Conservation (phyloP, 64 coral and sea anemone genomes). For the Stichodactyla mertensii region DNA sequence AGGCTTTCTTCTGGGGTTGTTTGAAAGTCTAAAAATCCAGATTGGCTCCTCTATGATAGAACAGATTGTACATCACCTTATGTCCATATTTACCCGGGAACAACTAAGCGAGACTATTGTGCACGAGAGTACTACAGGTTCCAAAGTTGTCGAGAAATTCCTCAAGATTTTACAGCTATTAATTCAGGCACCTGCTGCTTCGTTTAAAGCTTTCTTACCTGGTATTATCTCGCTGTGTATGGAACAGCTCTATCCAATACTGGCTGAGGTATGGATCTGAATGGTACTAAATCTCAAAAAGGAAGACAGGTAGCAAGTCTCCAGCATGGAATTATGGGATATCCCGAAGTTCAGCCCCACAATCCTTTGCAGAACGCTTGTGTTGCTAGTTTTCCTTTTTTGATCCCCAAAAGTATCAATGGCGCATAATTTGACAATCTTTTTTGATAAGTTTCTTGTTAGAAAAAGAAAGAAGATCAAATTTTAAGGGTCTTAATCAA, state of each 20-base stretch:
- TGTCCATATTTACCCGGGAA: slow-evolving; percentile 74
- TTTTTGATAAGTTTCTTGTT: too few relatives aligned
- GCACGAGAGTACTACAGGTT: slow-evolving; percentile 77
- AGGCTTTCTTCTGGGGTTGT: slow-evolving; percentile 74
- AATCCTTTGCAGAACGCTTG: background rate
- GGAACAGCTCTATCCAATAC: slow-evolving; percentile 86
- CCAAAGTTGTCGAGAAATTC: slow-evolving; percentile 82
- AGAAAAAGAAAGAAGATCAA: background rate
- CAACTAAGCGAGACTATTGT: slow-evolving; percentile 74
- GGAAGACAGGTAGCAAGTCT: background rate
- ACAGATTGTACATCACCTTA: slow-evolving; percentile 85
- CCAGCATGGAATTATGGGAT: too few relatives aligned
- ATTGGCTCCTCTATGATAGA: slow-evolving; percentile 78
- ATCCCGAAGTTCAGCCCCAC: background rate
- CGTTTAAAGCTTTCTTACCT: slow-evolving; percentile 88
- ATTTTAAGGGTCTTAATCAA: background rate
- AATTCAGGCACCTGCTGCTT: slow-evolving; percentile 80
- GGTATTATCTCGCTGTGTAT: slow-evolving; percentile 89
- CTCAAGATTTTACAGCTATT: slow-evolving; percentile 82
- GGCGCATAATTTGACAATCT: background rate
- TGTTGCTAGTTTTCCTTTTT: background rate
- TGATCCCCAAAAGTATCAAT: background rate
- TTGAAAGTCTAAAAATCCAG: slow-evolving; percentile 82
- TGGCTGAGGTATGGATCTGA: slow-evolving; percentile 61
- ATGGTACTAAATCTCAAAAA: too few relatives aligned